Base-by-base conservation (phyloP, 2,113 vertebrate species). In the Gnathonemus longibarbis region DNA sequence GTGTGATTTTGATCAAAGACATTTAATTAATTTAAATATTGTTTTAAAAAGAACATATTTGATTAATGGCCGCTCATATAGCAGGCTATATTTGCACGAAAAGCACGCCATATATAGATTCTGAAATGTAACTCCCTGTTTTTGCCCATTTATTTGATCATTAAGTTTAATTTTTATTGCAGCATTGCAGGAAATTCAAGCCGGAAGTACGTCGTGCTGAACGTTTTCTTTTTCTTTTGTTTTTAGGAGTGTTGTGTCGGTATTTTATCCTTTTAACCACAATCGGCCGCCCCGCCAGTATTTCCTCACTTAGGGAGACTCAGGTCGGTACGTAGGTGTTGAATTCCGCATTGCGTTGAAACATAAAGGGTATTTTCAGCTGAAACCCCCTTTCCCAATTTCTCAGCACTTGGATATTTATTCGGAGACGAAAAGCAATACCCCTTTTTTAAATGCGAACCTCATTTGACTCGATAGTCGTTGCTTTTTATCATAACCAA, bases 321-420 rank as follows among this genome's bases (percentile, higher is more conserved):
- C 74, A 39, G 74, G 74, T 80, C 74, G 74, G 17, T 77, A 77
- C 21, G 84, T 89, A 84, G 49, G 89, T 77, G 58, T 89, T 48
- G 11, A 21, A 89, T 52, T 77, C 80, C 89, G 88, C 90, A 89
- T 21, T 89, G 90, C 88, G 74, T 80, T 80, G 35, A 80, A 80
- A 80, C 74, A 80, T 80, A 80, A 80, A 42, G 15, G 74, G 35
- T 80, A 42, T 80, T 80, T 80, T 35, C 74, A 39, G 74, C 74
- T 80, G 35, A 80, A 80, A 42, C 35, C 11, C 31, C 5, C 2
- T 19, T 80, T 15, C 74, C 31, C 15, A 70, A 39, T 80, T 80
- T 80, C 74, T 80, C 74, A 19, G 15, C 74, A 80, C 74, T 70
- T 80, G 74, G 74, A 80, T 35, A 80, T 80, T 42, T 17, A 80